Evolutionary conservation across 2,113 vertebrate genomes (phyloP).

Genomic region (Crotalus helleri): DNA sequence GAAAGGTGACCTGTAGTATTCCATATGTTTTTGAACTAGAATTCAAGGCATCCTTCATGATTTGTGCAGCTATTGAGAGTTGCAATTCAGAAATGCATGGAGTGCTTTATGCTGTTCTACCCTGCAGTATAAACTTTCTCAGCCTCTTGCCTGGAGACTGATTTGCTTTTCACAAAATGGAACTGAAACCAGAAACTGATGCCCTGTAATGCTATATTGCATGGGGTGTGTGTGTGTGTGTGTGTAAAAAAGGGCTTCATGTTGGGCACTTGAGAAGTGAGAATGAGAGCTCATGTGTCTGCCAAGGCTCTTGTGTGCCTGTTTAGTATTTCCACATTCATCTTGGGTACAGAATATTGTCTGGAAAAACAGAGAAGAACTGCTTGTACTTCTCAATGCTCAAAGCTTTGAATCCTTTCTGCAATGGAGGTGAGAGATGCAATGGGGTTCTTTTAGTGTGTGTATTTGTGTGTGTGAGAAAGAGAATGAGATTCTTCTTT

Average conservation of each 20-base stretch:
- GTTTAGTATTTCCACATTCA: not conserved
- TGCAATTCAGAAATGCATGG: not conserved
- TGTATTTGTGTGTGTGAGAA: not conserved
- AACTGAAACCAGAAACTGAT: slow-evolving; percentile 17
- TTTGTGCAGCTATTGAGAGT: not conserved
- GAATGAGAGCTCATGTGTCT: not conserved
- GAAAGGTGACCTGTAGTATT: not conserved
- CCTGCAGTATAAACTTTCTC: not conserved
- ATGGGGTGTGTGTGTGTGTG: not conserved
- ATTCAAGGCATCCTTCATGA: not conserved
- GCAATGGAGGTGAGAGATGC: not conserved
- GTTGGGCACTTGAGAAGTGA: not conserved
- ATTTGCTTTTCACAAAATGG: not conserved
- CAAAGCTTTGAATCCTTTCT: not conserved
- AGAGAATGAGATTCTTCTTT: not conserved
- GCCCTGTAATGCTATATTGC: not conserved
- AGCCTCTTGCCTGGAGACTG: not conserved
- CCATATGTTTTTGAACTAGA: not conserved
- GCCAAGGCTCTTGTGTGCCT: not conserved
- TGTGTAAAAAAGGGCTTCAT: not conserved
- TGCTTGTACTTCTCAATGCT: not conserved
- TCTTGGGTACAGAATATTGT: not conserved
- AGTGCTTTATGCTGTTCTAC: not conserved
- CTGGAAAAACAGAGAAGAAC: not conserved
- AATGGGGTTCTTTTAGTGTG: not conserved